A percentile compares a stretch with the other conserved stretches of the same genome.
These are phyloP conservation scores for Napeogenes inachia DNA, from an alignment of 2,888 invertebrate genomes.

Conservation along the genomic window DNA sequence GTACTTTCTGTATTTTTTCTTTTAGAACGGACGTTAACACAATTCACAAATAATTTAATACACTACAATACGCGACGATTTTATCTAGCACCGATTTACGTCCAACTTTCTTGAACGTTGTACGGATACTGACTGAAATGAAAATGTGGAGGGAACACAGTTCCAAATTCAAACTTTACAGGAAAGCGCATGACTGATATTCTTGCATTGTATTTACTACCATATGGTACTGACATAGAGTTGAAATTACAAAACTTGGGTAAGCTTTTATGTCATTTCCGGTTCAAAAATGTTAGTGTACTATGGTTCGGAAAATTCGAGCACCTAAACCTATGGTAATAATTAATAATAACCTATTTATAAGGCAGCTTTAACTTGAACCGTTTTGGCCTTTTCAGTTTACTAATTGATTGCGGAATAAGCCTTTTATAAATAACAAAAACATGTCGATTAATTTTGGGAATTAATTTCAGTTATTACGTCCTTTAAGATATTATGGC, in stretches of 20 bases:
- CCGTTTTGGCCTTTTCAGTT: background rate
- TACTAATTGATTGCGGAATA: background rate
- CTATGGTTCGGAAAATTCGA: conserved; percentile 24
- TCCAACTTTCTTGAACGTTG: conserved; percentile 16
- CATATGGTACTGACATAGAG: background rate
- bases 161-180: conserved; percentile 17
- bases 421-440: no score
- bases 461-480: no score
- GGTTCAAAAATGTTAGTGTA: background rate
- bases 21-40: background rate
- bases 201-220: background rate
- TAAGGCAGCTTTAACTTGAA: conserved; percentile 11
- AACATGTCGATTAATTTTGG: no score
- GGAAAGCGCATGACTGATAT: conserved; percentile 24
- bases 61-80: conserved; percentile 4
- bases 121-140: conserved; percentile 24
- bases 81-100: conserved; percentile 1
- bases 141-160: conserved; percentile 25
- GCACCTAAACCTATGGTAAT: conserved; percentile 27
- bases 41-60: conserved; percentile 1
- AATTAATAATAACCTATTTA: conserved; percentile 28
- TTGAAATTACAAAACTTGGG: background rate
- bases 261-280: background rate
- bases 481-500: no score
- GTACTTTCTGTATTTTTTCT: background rate